Conservation (phyloP, 2,888 invertebrate species). For the Synanthedon andrenaeformis region DNA sequence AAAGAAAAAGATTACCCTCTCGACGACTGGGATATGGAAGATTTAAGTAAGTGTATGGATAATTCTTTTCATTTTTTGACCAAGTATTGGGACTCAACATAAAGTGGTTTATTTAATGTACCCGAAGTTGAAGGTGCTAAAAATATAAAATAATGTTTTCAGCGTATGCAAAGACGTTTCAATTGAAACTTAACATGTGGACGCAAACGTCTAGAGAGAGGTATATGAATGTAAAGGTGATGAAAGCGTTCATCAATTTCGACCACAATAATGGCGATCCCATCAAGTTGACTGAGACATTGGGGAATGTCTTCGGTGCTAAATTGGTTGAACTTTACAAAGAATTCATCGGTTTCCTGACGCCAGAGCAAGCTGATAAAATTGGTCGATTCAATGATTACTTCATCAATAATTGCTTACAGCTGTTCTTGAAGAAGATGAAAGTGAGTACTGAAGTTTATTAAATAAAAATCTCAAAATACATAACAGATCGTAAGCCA, state of each 20-base stretch:
- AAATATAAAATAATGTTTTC: conserved; percentile 5
- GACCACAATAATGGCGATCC: conserved; percentile 23
- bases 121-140: too few relatives aligned
- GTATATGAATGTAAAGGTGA: conserved; percentile 20
- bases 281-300: conserved; percentile 14
- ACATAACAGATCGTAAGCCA: too few relatives aligned
- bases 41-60: too few relatives aligned
- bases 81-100: too few relatives aligned
- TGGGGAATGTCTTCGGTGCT: conserved; percentile 19
- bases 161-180: conserved; percentile 37
- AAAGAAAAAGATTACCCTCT: too few relatives aligned
- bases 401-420: conserved; percentile 32
- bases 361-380: conserved; percentile 42
- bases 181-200: conserved; percentile 28
- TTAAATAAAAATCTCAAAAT: neutral
- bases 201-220: conserved; percentile 13
- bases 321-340: conserved; percentile 37
- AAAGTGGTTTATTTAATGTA: too few relatives aligned
- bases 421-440: conserved; percentile 32
- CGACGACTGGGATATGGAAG: too few relatives aligned
- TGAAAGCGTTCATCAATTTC: conserved; percentile 25
- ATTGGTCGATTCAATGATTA: conserved; percentile 38
- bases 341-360: conserved; percentile 48
- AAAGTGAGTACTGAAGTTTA: conserved; percentile 24
- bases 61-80: too few relatives aligned